A percentile compares a stretch with the other conserved stretches of the same genome.
Evolutionary conservation across 2,888 invertebrate genomes (phyloP).

Genomic region (Aromia moschata): DNA sequence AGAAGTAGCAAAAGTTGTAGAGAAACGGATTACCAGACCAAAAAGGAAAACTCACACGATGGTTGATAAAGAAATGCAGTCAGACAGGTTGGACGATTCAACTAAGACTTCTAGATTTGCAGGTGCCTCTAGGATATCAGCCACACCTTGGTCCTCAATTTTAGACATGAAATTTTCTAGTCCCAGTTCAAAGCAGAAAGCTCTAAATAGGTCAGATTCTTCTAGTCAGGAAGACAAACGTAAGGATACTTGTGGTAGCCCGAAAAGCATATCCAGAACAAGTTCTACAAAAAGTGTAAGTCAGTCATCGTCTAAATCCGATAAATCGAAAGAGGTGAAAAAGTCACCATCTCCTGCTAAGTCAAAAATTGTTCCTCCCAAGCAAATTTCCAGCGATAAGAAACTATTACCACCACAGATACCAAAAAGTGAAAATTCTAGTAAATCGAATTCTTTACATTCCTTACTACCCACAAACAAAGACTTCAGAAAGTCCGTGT

Average conservation of each 20-base stretch:
- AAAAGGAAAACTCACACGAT: conserved; percentile 67
- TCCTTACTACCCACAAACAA: conserved; percentile 69
- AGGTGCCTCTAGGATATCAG: conserved; percentile 65
- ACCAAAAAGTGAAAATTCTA: conserved; percentile 60
- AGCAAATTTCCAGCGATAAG: conserved; percentile 46
- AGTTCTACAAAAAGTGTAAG: conserved; percentile 63
- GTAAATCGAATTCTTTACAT: conserved; percentile 56
- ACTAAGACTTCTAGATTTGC: conserved; percentile 74
- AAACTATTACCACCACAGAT: conserved; percentile 62
- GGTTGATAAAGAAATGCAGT: conserved; percentile 78
- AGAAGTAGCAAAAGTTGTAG: conserved; percentile 77
- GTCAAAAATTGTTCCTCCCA: conserved; percentile 49
- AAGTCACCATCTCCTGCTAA: conserved; percentile 48
- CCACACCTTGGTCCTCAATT: conserved; percentile 73
- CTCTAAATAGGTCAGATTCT: conserved; percentile 56
- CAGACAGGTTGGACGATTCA: conserved; percentile 76
- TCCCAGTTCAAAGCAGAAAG: conserved; percentile 52
- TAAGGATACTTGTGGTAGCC: conserved; percentile 56
- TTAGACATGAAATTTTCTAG: conserved; percentile 65
- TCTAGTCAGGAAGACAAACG: conserved; percentile 55
- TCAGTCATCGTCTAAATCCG: conserved; percentile 50
- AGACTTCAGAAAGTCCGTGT: conserved; percentile 77
- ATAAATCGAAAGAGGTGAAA: conserved; percentile 46
- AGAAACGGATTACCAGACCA: conserved; percentile 73
- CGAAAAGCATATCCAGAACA: conserved; percentile 60